These are phyloP conservation scores for Trissoscelio sp. DNA, from an alignment of 2,888 invertebrate genomes.

Conservation along the genomic window DNA sequence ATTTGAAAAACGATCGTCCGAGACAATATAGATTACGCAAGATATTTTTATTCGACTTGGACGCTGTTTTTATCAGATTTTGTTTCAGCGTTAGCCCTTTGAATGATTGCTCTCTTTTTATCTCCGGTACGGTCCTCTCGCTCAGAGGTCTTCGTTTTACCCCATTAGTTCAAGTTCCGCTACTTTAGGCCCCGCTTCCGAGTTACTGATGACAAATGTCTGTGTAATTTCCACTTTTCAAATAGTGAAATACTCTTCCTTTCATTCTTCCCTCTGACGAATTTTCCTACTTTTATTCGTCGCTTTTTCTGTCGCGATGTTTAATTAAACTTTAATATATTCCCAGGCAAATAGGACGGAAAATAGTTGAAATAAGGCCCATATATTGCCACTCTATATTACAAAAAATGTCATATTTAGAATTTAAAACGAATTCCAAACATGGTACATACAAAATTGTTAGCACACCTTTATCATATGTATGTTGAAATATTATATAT, in stretches of 20 bases:
- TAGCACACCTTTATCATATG: no score
- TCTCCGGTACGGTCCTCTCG: conserved; percentile 48
- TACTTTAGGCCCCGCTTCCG: conserved; percentile 77
- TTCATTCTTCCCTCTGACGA: conserved; percentile 41
- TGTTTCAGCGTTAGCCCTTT: conserved; percentile 62
- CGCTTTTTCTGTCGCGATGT: conserved; percentile 33
- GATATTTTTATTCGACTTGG: conserved; percentile 62
- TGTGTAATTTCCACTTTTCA: conserved; percentile 73
- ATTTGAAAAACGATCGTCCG: conserved; percentile 47
- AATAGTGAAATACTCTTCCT: conserved; percentile 59
- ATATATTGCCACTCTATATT: no score
- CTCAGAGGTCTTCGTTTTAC: conserved; percentile 67
- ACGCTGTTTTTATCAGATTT: conserved; percentile 59
- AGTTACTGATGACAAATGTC: conserved; percentile 78
- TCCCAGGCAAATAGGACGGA: conserved; percentile 41
- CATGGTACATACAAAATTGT: no score
- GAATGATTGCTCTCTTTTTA: conserved; percentile 66
- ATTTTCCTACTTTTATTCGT: conserved; percentile 29
- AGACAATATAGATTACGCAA: conserved; percentile 42
- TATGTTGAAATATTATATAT: no score
- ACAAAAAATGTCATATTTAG: no score
- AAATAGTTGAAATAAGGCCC: no score
- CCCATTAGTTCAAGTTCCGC: conserved; percentile 77
- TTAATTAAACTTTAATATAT: conserved; percentile 45
- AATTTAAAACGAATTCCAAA: no score